Evolutionary conservation across 2,888 invertebrate species (phyloP).

Genomic region (Polydrusus pterygomalis): DNA sequence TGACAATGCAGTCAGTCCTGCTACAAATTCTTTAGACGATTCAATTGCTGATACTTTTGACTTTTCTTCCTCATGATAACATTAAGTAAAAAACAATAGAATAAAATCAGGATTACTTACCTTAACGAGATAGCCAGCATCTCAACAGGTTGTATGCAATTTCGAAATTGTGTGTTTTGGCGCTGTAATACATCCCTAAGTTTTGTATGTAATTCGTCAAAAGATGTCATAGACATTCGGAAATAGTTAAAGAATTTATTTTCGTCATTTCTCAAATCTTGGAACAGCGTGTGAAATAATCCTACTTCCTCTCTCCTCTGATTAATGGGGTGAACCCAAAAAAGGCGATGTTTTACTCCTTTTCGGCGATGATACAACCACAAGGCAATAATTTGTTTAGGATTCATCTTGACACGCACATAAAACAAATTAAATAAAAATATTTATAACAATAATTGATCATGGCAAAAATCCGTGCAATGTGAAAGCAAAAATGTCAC

Average conservation of each 20-base stretch:
- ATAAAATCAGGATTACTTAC: background rate
- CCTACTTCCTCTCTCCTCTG: background rate
- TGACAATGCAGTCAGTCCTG: background rate
- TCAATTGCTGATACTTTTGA: slow-evolving; percentile 3
- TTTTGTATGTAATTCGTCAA: slow-evolving; percentile 1
- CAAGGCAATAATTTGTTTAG: no score
- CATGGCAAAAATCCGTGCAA: no score
- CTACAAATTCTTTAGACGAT: background rate
- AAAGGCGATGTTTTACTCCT: no score
- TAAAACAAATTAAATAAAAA: no score
- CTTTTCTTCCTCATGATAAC: slow-evolving; percentile 2
- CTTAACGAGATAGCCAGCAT: slow-evolving; percentile 3
- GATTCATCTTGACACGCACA: no score
- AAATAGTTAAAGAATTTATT: background rate
- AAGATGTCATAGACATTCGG: slow-evolving; percentile 5
- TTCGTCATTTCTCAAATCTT: background rate
- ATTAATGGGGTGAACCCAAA: no score
- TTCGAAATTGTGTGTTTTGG: slow-evolving; percentile 1
- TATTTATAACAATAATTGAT: no score
- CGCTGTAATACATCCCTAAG: background rate
- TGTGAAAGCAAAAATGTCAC: background rate
- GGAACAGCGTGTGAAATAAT: background rate
- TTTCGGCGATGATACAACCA: no score
- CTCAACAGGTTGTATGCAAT: slow-evolving; percentile 2
- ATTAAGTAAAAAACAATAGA: background rate